Evolutionary conservation across 2,888 invertebrate genomes (phyloP).

Genomic region (Nemapogon koenigi): DNA sequence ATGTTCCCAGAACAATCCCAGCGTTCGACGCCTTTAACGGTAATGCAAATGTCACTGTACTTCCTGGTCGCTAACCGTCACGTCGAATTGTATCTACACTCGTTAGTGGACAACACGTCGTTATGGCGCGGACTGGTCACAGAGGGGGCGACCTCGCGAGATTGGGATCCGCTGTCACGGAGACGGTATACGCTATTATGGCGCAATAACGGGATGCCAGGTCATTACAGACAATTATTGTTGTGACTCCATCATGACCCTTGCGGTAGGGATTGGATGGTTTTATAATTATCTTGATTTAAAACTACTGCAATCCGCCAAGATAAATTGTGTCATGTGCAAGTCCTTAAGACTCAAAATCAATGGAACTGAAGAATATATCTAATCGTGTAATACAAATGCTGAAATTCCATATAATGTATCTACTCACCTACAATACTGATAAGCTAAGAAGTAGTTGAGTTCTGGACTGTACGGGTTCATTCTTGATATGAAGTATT

Average conservation of each 20-base stretch:
- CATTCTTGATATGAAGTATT: conserved; percentile 87
- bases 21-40: conserved; percentile 29
- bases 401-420: no score
- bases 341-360: no score
- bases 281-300: no score
- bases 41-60: conserved; percentile 47
- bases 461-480: conserved; percentile 86
- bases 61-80: conserved; percentile 33
- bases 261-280: no score
- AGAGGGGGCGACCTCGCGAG: conserved; percentile 31
- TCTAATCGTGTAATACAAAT: no score
- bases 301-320: no score
- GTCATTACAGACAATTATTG: no score
- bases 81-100: conserved; percentile 6
- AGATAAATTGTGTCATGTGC: no score
- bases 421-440: conserved; percentile 73
- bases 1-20: conserved; percentile 32
- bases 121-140: conserved; percentile 18
- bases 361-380: no score
- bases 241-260: no score
- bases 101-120: conserved; percentile 56
- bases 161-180: conserved; percentile 3
- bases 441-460: conserved; percentile 87
- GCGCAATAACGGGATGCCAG: no score
- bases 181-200: no score